Conservation (phyloP, 2,797 vertebrate genomes). For the Syngnathus rostellatus region DNA sequence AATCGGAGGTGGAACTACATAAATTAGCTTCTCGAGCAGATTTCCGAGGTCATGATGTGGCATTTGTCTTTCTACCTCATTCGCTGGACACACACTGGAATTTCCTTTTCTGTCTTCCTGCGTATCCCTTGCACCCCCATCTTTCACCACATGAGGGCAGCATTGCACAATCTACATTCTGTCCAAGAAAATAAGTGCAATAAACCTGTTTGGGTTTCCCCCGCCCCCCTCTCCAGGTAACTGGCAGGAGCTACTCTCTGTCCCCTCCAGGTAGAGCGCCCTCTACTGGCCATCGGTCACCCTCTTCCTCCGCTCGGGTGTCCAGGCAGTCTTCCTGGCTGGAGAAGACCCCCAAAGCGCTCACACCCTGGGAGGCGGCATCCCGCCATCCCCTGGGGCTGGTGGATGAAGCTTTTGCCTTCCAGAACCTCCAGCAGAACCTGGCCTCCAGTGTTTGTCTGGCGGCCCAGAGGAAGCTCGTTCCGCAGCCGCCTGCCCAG, state of each 20-base stretch:
- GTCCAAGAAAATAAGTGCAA: conserved; percentile 24
- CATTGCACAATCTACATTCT: conserved; percentile 32
- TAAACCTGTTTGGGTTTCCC: conserved; percentile 46
- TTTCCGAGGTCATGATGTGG: not conserved
- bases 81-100: not conserved
- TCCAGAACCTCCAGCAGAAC: conserved; percentile 77
- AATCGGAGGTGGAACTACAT: not conserved
- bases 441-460: conserved; percentile 75
- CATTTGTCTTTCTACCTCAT: not conserved
- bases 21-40: not conserved
- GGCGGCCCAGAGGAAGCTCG: conserved; percentile 80
- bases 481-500: conserved; percentile 72
- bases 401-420: conserved; percentile 83
- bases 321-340: conserved; percentile 49
- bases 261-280: conserved; percentile 74
- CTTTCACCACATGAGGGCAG: conserved; percentile 64
- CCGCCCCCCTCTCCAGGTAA: conserved; percentile 55
- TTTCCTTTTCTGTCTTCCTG: not conserved
- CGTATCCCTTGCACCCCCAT: conserved; percentile 13
- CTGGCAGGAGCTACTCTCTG: conserved; percentile 70
- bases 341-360: conserved; percentile 68
- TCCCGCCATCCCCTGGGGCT: conserved; percentile 82
- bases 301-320: conserved; percentile 57
- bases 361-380: conserved; percentile 88
- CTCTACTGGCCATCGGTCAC: conserved; percentile 52